Evolutionary conservation across 2,797 vertebrate species (phyloP).

Genomic region (Pitangus sulphuratus): DNA sequence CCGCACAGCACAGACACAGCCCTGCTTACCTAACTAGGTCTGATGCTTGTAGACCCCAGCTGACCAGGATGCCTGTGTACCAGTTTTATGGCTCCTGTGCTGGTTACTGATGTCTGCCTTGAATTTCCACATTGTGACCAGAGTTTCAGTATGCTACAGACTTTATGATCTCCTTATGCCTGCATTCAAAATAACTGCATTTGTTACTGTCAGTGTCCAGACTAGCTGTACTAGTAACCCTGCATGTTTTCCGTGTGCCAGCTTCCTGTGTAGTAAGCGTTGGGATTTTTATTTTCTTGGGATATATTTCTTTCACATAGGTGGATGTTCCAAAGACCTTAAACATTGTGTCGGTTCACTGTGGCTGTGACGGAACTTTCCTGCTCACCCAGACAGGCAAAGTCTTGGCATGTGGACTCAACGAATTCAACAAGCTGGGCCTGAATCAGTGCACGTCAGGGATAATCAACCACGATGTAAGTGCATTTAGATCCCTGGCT

Average conservation of each 20-base stretch:
- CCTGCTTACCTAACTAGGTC: background rate
- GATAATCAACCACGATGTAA: slow-evolving; percentile 90
- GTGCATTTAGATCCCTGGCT: background rate
- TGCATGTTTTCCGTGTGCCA: background rate
- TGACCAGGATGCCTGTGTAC: background rate
- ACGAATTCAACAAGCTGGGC: slow-evolving; percentile 97
- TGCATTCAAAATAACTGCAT: background rate
- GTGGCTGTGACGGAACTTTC: slow-evolving; percentile 93
- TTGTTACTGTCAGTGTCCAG: background rate
- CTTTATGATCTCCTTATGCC: background rate
- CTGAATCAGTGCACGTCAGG: slow-evolving; percentile 94
- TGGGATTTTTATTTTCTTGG: slow-evolving; percentile 8
- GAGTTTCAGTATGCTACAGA: background rate
- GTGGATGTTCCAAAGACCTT: slow-evolving; percentile 92
- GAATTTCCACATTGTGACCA: background rate
- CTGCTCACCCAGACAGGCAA: slow-evolving; percentile 93
- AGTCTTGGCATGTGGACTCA: slow-evolving; percentile 96
- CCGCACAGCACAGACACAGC: background rate
- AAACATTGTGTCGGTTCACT: slow-evolving; percentile 88
- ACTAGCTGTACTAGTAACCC: background rate
- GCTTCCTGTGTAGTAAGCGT: background rate
- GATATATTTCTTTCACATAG: slow-evolving; percentile 68
- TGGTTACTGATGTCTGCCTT: background rate
- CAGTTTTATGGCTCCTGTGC: background rate
- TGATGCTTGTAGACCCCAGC: background rate